Base-by-base conservation (phyloP, 2,113 vertebrate genomes). In the Actinemys pallida region DNA sequence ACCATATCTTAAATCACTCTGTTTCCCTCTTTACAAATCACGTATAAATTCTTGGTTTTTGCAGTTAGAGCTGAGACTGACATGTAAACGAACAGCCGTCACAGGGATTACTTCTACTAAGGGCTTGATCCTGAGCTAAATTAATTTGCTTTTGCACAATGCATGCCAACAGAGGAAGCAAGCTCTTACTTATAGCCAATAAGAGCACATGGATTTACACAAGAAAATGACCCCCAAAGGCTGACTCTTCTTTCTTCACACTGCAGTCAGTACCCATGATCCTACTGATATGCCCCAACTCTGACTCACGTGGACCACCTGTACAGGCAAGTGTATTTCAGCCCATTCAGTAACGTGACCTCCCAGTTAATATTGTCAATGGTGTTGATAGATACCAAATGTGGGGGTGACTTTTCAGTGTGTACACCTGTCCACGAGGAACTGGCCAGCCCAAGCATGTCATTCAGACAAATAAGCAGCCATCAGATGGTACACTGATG, bases 341-440 rank as follows among this genome's bases (percentile, higher is more conserved):
- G 50, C 42, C 31, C 25, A n/a, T 0, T 2, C 57, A 80, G 52
- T 19, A 84, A 65, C 0, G 47, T 0, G 4, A 39, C 79, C 6
- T 27, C 8, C 13, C n/a, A 39, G 9, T 39, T 39, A 19, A 22
- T 72, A 20, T 10, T 39, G 65, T 22, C 35, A 39, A 10, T 22
- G 17, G 19, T 72, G 65, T 72, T 72, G 65, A 20, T 10, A 22
- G n/a, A 10, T 29, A 47, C 25, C 75, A 78, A 78, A 47, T 29
- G 39, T 42, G 24, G 49, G 14, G 59, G 78, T 17, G 0, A 10
- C 35, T 54, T 29, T 81, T 47, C 83, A 65, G 29, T 10, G n/a
- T 20, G 4, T 24, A 2, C 10, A 2, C 19, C 52, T 25, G 5
- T 27, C 2, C 6, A 24, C 4, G 2, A 65, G 45, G 90, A 72